Evolutionary conservation across 2,113 vertebrate genomes (phyloP), one percentile per base, ranked within the genome.

Genomic region (Nothobranchius kuhntae): DNA sequence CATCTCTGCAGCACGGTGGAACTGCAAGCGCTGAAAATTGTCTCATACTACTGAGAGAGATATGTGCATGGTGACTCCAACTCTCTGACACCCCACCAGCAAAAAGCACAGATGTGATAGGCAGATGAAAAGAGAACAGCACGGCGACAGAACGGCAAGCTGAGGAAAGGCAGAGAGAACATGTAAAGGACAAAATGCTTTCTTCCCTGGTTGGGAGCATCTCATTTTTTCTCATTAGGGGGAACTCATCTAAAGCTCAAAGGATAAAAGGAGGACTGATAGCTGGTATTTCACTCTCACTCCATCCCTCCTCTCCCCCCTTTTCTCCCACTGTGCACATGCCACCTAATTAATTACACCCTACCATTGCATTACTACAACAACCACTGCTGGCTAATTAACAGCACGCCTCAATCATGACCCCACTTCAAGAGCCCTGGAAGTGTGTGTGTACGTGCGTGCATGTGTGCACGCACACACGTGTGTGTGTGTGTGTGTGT

Each of bases 261-360:
- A 83, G 86, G 80, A 88, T 91, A 86, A 90, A 89, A 91, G 76
- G 36, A 84, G 74, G 79, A 80, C 82, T 89, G 85, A 91, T 90
- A 84, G 82, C 73, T 54, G 47, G 70, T 71, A 60, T 86, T 85
- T 83, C 75, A 80, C 78, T 65, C 78, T 74, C 74, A 59, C 82
- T 75, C 80, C 24, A 46, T 83, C 80, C 68, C 75, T 71, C 75
- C 64, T 70, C 81, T 79, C 45, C 45, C 82, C 71, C 72, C 71
- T 85, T 89, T 87, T 84, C 85, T 78, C 85, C 86, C 68, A 87
- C 83, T 85, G 83, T 80, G 82, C 80, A 72, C 82, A 86, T 69
- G 82, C 87, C 85, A 89, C 77, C 84, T 89, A 91, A 91, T 90
- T 90, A 91, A 90, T 90, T 90, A 91, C 87, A 87, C 82, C 87